A percentile compares a stretch with the other conserved stretches of the same genome.
phyloP scores from a whole-genome alignment of 2,113 vertebrate genomes.

The Odontophorus gujanensis region DNA sequence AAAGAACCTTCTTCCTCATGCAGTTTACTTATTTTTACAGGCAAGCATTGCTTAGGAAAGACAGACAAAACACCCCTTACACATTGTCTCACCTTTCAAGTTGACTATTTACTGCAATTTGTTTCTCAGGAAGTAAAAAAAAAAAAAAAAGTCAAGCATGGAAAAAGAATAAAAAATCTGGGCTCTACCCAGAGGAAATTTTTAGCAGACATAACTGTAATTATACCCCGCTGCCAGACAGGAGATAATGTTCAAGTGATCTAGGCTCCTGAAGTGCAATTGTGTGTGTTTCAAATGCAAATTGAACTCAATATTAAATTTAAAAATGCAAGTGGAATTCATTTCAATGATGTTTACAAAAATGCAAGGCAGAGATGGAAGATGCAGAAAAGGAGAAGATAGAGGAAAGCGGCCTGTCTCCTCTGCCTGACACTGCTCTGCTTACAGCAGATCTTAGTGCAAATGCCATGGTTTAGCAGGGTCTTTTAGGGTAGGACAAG shows the following conservation, averaged over 20 bases:
- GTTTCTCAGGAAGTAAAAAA: neutral
- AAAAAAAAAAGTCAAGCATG: neutral
- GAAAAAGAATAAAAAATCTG: neutral
- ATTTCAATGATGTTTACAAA: neutral
- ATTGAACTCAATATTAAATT: neutral
- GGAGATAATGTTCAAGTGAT: neutral
- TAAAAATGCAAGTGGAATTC: neutral
- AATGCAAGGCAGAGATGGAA: neutral
- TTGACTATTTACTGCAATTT: fast-evolving
- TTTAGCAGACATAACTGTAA: neutral
- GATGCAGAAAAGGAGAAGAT: neutral
- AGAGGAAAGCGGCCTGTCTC: neutral
- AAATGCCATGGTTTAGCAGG: neutral
- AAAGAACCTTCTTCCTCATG: neutral
- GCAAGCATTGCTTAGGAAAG: neutral
- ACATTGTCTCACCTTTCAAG: neutral
- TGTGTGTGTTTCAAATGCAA: neutral
- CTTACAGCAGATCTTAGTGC: neutral
- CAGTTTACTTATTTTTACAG: neutral
- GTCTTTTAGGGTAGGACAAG: too few relatives aligned
- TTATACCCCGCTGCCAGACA: neutral
- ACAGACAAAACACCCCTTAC: neutral
- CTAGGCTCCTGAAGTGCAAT: neutral
- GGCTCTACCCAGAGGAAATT: neutral
- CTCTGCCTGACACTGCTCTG: neutral